Evolutionary conservation across 2,113 vertebrate species (phyloP).

Genomic region (Machaerirhynchus nigripectus): DNA sequence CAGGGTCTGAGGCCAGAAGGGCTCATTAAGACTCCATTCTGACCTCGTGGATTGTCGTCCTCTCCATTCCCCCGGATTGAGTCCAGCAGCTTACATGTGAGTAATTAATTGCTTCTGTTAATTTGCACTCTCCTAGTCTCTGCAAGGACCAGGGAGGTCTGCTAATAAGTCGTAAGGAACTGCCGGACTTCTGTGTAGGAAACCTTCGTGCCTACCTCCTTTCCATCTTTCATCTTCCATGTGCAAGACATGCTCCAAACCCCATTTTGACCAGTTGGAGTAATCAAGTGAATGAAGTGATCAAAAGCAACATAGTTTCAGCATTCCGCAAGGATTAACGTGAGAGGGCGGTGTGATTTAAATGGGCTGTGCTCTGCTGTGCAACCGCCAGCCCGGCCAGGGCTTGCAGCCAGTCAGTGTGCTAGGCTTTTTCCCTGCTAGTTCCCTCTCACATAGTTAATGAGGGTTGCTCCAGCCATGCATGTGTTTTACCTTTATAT

Average conservation of each 20-base stretch:
- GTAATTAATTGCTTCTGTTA: slow-evolving; percentile 36
- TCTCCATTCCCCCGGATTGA: not conserved
- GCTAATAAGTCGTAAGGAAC: not conserved
- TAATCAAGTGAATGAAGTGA: not conserved
- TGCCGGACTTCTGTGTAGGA: not conserved
- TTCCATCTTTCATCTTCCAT: not conserved
- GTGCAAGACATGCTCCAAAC: not conserved
- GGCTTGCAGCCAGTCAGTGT: not conserved
- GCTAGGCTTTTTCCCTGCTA: not conserved
- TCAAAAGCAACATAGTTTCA: not conserved
- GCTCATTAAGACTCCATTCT: not conserved
- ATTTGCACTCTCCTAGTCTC: not conserved
- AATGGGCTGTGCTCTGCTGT: not conserved
- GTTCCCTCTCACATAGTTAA: not conserved
- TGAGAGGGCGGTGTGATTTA: not conserved
- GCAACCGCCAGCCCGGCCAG: not conserved
- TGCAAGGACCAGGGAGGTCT: not conserved
- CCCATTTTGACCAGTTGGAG: not conserved
- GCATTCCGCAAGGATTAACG: not conserved
- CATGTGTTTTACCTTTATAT: not conserved
- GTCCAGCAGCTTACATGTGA: not conserved
- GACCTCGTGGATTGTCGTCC: not conserved
- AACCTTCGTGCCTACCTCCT: not conserved
- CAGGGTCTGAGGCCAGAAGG: not conserved
- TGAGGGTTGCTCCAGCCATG: not conserved